A percentile compares a stretch with the other conserved stretches of the same genome.
Evolutionary conservation across 2,797 vertebrate genomes (phyloP).

Genomic region (Octomys mimax): DNA sequence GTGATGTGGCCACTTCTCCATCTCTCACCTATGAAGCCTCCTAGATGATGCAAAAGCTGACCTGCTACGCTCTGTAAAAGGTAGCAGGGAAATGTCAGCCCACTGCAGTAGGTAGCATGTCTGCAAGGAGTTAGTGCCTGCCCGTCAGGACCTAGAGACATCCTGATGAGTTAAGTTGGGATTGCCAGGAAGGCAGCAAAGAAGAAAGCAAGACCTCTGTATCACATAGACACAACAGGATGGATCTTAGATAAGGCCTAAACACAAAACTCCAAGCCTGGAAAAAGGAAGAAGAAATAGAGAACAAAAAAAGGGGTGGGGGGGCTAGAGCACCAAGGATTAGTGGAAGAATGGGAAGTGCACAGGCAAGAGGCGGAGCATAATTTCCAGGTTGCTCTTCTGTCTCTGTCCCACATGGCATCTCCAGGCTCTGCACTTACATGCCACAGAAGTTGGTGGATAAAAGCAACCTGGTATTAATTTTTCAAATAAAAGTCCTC

Average conservation of each 20-base stretch:
- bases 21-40: neutral
- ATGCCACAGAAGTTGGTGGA: neutral
- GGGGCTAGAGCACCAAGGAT: neutral
- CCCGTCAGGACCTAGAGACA: neutral
- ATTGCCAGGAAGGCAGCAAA: neutral
- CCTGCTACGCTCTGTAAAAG: neutral
- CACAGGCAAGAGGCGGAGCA: neutral
- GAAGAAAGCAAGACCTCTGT: neutral
- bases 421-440: neutral
- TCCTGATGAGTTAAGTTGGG: neutral
- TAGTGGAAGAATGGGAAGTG: neutral
- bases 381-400: neutral
- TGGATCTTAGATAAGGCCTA: neutral
- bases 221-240: neutral
- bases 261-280: neutral
- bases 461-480: slow-evolving; percentile 56
- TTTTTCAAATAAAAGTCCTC: slow-evolving; percentile 64
- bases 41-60: neutral
- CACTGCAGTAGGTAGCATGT: neutral
- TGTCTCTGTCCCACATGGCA: neutral
- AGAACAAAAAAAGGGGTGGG: neutral
- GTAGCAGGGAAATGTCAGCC: neutral
- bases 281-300: neutral
- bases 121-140: neutral
- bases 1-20: neutral